phyloP scores from a whole-genome alignment of 2,113 vertebrate species.

The Desmodus rotundus region DNA sequence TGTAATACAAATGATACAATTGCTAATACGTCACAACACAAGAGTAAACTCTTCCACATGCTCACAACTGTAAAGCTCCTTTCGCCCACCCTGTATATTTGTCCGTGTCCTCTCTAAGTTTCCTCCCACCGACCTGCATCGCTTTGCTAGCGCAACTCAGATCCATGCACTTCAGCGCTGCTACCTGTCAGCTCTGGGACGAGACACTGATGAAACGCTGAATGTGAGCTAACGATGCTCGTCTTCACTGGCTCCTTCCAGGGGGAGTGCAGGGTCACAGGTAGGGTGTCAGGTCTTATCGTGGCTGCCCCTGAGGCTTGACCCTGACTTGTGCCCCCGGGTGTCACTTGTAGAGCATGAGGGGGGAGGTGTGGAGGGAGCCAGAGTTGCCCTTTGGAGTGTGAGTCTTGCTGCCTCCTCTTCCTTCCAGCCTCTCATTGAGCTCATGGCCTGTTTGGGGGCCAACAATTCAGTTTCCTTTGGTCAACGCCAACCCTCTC shows the following conservation, averaged over 20 bases:
- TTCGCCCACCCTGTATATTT: too few species aligned
- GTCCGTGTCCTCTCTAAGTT: not conserved
- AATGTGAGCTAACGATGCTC: not conserved
- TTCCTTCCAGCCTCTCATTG: not conserved
- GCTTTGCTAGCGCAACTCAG: not conserved
- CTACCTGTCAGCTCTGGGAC: not conserved
- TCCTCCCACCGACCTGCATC: not conserved
- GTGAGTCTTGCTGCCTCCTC: not conserved
- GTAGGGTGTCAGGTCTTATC: not conserved
- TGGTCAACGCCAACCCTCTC: not conserved
- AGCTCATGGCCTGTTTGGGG: accelerated
- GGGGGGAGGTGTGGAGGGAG: not conserved
- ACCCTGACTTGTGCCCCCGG: accelerated
- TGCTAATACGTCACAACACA: too few species aligned
- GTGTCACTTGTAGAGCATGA: not conserved
- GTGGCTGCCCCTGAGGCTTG: not conserved
- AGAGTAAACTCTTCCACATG: too few species aligned
- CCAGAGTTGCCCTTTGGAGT: not conserved
- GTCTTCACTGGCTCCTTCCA: not conserved
- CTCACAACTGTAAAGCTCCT: too few species aligned
- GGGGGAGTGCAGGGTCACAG: not conserved
- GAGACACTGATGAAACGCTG: not conserved
- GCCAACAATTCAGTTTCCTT: not conserved
- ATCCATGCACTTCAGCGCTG: accelerated
- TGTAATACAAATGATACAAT: too few species aligned